Conservation (phyloP, 2,797 vertebrate genomes). For the Anguilla megastoma region DNA sequence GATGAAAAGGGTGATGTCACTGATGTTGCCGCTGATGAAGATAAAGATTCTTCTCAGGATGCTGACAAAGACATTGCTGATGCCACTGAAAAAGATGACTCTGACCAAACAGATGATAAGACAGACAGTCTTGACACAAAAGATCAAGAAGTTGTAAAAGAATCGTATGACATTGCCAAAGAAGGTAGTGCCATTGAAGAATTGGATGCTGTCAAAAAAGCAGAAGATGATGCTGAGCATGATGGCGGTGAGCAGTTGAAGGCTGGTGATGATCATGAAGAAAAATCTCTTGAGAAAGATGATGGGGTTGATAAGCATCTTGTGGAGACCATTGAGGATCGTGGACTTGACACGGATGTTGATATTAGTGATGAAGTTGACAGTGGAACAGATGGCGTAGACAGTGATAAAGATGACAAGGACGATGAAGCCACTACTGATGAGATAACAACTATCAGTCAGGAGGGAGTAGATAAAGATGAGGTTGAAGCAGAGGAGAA, state of each 20-base stretch:
- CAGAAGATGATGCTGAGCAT: neutral
- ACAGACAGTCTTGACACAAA: neutral
- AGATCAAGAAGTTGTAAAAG: neutral
- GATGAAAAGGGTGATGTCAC: constrained; percentile 43
- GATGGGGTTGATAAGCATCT: neutral
- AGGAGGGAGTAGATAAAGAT: neutral
- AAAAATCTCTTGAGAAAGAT: constrained; percentile 1
- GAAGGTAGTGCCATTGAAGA: constrained; percentile 14
- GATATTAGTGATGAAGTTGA: constrained; percentile 23
- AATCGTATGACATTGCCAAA: neutral
- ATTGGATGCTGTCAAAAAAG: neutral
- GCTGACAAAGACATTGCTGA: constrained; percentile 10
- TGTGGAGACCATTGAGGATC: neutral
- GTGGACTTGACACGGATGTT: neutral
- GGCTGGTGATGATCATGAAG: constrained; percentile 21
- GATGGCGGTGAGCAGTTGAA: constrained; percentile 16
- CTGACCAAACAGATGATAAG: neutral
- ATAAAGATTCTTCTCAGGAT: neutral
- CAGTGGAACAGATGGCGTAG: neutral
- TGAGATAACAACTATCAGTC: neutral
- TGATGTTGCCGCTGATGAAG: constrained; percentile 36
- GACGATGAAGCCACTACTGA: constrained; percentile 19
- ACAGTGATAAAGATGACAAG: constrained; percentile 38
- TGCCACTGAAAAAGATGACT: neutral
- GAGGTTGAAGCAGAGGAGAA: constrained; percentile 27